A percentile compares a stretch with the other conserved stretches of the same genome.
Conservation (phyloP, 1,140 invertebrate genomes). For the Macrostomum lignano region DNA sequence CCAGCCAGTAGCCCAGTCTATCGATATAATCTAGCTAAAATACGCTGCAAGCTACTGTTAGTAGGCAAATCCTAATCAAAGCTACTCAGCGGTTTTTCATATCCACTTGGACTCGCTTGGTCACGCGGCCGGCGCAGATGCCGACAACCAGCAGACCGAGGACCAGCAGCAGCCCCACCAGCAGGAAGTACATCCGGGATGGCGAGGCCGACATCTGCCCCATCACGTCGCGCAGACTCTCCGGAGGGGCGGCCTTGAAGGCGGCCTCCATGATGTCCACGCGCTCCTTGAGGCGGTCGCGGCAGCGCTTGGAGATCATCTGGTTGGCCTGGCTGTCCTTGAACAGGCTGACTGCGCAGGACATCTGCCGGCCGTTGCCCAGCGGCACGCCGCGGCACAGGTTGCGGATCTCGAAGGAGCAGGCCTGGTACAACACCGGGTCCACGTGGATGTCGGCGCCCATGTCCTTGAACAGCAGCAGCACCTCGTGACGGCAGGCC, state of each 20-base stretch:
- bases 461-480: conserved; percentile 33
- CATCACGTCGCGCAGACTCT: neutral
- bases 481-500: conserved; percentile 29
- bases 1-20: too few relatives aligned
- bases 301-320: neutral
- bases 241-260: neutral
- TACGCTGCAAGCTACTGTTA: too few relatives aligned
- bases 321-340: neutral
- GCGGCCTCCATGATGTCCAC: neutral
- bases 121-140: conserved; percentile 4
- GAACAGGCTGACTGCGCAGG: neutral
- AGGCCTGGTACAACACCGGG: conserved; percentile 30
- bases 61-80: neutral
- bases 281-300: neutral
- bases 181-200: neutral
- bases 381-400: conserved; percentile 49
- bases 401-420: conserved; percentile 37
- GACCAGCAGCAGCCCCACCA: neutral
- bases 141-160: neutral
- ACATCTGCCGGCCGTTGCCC: conserved; percentile 39
- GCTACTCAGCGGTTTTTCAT: conserved; percentile 1
- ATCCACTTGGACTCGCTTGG: conserved; percentile 5
- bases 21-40: too few relatives aligned
- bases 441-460: conserved; percentile 35
- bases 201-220: neutral